Conservation (phyloP, 2,113 vertebrate genomes). For the Gobiocypris rarus region DNA sequence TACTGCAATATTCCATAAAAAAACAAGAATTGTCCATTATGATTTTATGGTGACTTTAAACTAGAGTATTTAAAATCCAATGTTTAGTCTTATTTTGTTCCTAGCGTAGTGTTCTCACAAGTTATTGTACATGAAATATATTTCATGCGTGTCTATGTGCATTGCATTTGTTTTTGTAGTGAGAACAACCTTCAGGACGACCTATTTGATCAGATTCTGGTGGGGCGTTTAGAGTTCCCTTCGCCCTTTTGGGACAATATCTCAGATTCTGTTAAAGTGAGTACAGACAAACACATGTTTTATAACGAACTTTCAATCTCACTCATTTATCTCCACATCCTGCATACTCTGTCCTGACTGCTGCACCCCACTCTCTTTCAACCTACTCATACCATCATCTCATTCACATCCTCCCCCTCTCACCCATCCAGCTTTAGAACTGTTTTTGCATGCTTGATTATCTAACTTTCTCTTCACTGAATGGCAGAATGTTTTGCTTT, state of each 20-base stretch:
- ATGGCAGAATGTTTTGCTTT: slow-evolving; percentile 5
- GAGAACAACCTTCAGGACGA: slow-evolving; percentile 96
- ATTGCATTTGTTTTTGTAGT: slow-evolving; percentile 69
- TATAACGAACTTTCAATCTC: not conserved
- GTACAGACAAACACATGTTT: not conserved
- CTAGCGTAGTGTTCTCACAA: not conserved
- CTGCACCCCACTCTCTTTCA: not conserved
- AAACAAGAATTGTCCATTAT: too few relatives aligned
- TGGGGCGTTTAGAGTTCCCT: slow-evolving; percentile 91
- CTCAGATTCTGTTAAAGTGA: slow-evolving; percentile 91
- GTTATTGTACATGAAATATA: not conserved
- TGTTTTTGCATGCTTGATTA: not conserved
- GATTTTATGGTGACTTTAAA: not conserved
- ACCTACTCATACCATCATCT: slow-evolving; percentile 2
- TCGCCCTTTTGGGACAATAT: slow-evolving; percentile 98
- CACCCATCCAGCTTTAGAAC: not conserved
- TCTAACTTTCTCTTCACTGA: not conserved
- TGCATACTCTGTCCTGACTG: not conserved
- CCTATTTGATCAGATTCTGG: slow-evolving; percentile 95
- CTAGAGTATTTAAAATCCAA: not conserved
- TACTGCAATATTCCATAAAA: too few relatives aligned
- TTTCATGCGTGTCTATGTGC: not conserved
- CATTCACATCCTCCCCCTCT: not conserved
- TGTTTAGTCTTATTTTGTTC: not conserved
- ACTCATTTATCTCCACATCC: not conserved